Evolutionary conservation across 2,888 invertebrate species (phyloP), one percentile per base, ranked within the genome.

Genomic region (Arge pagana): DNA sequence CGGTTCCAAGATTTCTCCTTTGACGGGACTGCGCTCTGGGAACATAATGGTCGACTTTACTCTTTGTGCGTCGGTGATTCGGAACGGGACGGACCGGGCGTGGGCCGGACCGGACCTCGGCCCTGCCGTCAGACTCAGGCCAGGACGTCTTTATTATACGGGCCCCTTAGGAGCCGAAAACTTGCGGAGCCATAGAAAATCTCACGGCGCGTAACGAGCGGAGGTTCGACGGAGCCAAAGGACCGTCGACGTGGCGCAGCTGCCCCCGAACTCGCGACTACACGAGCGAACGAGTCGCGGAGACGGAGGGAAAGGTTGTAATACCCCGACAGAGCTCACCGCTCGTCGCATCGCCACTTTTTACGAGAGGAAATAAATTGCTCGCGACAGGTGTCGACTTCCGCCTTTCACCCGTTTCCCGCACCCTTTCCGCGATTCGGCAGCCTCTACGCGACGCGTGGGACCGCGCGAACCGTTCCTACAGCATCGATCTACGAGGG

Each of bases 141-240:
- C 45, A 33, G 33, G 45, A 45, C 45, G 45, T 45, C 45, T 45
- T 45, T 35, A 45, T 45, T 45, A 45, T n/a, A n/a, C n/a, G n/a
- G 45, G 33, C 23, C 45, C 45, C 45, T 23, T n/a, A 19, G 45
- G 45, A 35, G 31, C 45, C 31, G 31, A 33, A 33, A 11, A 33
- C 33, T 11, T 10, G 33, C 13, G 33, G 21, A 11, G 23, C 16
- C 18, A 33, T 33, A 45, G 45, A 45, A 45, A 30, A 45, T 21
- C n/a, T n/a, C 45, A 35, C 30, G 45, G 33, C 19, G n/a, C 28
- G 23, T 45, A 45, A 45, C 45, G 45, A 45, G 37, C 45, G 31
- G 23, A 33, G 45, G 28, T 3, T 8, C 28, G 8, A 26, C 10
- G 28, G n/a, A 26, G 28, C n/a, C 33, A 13, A 35, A 21, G 28